These are phyloP conservation scores for Diphyllodes magnificus DNA, from an alignment of 2,113 vertebrate genomes.

Conservation along the genomic window DNA sequence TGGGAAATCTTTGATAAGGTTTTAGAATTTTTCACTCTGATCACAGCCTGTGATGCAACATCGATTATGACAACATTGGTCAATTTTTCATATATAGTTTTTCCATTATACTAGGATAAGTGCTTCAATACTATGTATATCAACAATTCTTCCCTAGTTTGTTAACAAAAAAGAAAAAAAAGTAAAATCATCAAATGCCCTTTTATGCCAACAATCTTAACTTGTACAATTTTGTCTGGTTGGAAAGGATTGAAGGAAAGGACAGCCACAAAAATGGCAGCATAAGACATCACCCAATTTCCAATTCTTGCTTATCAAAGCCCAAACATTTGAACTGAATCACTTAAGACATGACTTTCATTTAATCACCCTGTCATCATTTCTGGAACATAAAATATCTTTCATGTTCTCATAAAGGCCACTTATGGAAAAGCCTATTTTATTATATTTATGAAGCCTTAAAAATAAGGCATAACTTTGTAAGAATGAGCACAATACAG, in stretches of 20 bases:
- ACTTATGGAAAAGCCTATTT: constrained; percentile 72
- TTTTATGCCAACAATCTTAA: constrained; percentile 69
- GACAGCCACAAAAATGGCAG: constrained; percentile 68
- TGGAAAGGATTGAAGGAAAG: constrained; percentile 32
- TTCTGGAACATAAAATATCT: constrained; percentile 66
- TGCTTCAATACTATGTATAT: constrained; percentile 67
- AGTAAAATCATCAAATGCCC: constrained; percentile 79
- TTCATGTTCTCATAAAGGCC: constrained; percentile 73
- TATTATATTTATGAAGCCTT: constrained; percentile 61
- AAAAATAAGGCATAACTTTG: constrained; percentile 56
- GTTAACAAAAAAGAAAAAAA: constrained; percentile 52
- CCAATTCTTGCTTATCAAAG: constrained; percentile 66
- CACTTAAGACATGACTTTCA: constrained; percentile 70
- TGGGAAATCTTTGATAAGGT: constrained; percentile 50
- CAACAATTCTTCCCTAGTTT: constrained; percentile 77
- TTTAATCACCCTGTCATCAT: constrained; percentile 65
- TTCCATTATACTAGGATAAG: constrained; percentile 41
- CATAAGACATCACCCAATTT: constrained; percentile 66
- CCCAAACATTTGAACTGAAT: constrained; percentile 66
- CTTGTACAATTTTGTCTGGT: constrained; percentile 21
- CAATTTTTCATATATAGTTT: constrained; percentile 57
- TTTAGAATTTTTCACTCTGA: constrained; percentile 42
- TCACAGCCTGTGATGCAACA: constrained; percentile 42
- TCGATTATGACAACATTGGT: constrained; percentile 66
- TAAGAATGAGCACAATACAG: constrained; percentile 48